Evolutionary conservation across 2,113 vertebrate genomes (phyloP).

Genomic region (Callocephalon fimbriatum): DNA sequence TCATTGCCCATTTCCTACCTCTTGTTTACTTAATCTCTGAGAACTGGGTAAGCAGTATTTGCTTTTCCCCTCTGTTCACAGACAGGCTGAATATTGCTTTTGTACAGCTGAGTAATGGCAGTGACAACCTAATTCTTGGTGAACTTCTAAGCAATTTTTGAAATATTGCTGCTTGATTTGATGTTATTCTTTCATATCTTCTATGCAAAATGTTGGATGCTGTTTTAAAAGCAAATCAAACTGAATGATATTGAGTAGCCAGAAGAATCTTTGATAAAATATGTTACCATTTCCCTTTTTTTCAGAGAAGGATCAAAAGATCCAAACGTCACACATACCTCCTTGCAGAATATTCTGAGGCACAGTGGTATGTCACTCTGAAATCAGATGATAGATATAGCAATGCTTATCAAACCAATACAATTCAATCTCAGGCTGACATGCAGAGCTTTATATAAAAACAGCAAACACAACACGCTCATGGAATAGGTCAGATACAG

Average conservation of each 20-base stretch:
- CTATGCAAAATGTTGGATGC: background rate
- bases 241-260: background rate
- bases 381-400: constrained; percentile 32
- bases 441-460: constrained; percentile 8
- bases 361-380: background rate
- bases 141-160: background rate
- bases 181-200: background rate
- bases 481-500: background rate
- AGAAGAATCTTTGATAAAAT: background rate
- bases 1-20: background rate
- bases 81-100: background rate
- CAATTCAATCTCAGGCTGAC: background rate
- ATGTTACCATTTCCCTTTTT: background rate
- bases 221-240: constrained; percentile 18
- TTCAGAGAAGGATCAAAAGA: background rate
- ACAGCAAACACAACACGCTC: background rate
- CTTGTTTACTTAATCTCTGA: background rate
- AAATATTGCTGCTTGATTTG: background rate
- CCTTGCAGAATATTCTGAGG: background rate
- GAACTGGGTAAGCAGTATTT: background rate
- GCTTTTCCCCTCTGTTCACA: background rate
- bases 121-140: background rate
- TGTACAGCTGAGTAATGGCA: background rate
- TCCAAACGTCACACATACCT: background rate
- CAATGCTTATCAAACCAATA: background rate